phyloP scores from a whole-genome alignment of 2,888 invertebrate species.

The Masnerella sp. region DNA sequence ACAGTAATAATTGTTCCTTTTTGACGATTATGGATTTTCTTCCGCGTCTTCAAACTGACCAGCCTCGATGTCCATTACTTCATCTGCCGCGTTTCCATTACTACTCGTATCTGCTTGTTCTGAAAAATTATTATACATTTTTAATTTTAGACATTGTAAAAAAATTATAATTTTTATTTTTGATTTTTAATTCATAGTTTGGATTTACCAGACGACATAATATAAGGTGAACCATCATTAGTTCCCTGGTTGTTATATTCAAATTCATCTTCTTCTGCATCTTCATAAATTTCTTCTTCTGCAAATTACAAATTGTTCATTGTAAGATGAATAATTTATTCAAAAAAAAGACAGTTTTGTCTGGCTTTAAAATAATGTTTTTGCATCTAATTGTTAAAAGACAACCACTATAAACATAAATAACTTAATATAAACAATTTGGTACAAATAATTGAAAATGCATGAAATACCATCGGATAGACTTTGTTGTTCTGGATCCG shows the following conservation, averaged over 20 bases:
- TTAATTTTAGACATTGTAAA: neutral
- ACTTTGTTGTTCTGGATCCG: slow-evolving; percentile 84
- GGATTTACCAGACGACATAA: slow-evolving; percentile 69
- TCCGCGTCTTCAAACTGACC: slow-evolving; percentile 82
- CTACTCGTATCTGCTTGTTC: slow-evolving; percentile 76
- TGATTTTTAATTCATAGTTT: too few relatives aligned
- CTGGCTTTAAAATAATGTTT: too few relatives aligned
- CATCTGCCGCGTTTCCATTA: slow-evolving; percentile 75
- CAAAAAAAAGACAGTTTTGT: too few relatives aligned
- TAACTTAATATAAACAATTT: too few relatives aligned
- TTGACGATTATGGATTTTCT: slow-evolving; percentile 74
- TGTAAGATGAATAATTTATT: too few relatives aligned
- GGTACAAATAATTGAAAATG: neutral
- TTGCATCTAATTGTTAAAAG: too few relatives aligned
- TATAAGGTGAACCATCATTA: slow-evolving; percentile 73
- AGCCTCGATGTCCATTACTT: slow-evolving; percentile 78
- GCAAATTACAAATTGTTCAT: slow-evolving; percentile 64
- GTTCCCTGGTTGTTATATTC: slow-evolving; percentile 78
- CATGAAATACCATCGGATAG: slow-evolving; percentile 77
- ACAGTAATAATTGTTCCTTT: slow-evolving; percentile 60
- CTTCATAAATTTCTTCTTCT: slow-evolving; percentile 79
- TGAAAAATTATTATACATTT: slow-evolving; percentile 61
- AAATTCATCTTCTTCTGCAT: slow-evolving; percentile 78
- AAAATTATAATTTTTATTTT: too few relatives aligned
- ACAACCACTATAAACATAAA: too few relatives aligned